phyloP scores from a whole-genome alignment of 2,888 invertebrate genomes.

The Caprella mutica region DNA sequence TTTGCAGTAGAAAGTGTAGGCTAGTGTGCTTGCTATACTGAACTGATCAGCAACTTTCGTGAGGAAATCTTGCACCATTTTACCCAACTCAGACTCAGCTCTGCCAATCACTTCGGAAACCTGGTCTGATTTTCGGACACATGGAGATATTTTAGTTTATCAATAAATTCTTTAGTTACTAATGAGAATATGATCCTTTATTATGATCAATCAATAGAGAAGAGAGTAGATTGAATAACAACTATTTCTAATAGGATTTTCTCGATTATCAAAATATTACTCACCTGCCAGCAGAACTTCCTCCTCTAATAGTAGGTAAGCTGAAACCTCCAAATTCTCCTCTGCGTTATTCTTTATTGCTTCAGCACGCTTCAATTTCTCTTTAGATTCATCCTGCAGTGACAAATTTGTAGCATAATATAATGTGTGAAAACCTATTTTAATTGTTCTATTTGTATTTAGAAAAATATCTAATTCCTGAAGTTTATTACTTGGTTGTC shows the following conservation, averaged over 20 bases:
- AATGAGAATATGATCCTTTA: not conserved
- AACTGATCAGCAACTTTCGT: slow-evolving; percentile 21
- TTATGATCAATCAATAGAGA: too few relatives aligned
- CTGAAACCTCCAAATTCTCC: not conserved
- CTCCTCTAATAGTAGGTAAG: slow-evolving; percentile 18
- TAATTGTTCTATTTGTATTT: too few relatives aligned
- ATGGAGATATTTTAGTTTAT: not conserved
- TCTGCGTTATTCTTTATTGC: slow-evolving; percentile 19
- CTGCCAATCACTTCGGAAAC: slow-evolving; percentile 22
- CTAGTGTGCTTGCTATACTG: slow-evolving; percentile 19
- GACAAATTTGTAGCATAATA: too few relatives aligned
- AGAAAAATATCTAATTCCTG: too few relatives aligned
- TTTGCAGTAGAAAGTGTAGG: slow-evolving; percentile 29
- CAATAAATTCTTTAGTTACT: not conserved
- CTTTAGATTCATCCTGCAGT: slow-evolving; percentile 18
- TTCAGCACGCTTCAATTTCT: slow-evolving; percentile 2
- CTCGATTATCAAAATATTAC: too few relatives aligned
- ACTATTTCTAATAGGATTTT: too few relatives aligned
- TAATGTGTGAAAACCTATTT: too few relatives aligned
- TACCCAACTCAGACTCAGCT: slow-evolving; percentile 21
- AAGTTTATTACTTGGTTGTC: too few relatives aligned
- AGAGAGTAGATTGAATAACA: too few relatives aligned
- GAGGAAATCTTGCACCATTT: slow-evolving; percentile 22
- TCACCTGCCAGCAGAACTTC: slow-evolving; percentile 28
- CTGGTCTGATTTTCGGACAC: too few relatives aligned